phyloP scores from a whole-genome alignment of 2,888 invertebrate species.

The Apotomis turbidana region DNA sequence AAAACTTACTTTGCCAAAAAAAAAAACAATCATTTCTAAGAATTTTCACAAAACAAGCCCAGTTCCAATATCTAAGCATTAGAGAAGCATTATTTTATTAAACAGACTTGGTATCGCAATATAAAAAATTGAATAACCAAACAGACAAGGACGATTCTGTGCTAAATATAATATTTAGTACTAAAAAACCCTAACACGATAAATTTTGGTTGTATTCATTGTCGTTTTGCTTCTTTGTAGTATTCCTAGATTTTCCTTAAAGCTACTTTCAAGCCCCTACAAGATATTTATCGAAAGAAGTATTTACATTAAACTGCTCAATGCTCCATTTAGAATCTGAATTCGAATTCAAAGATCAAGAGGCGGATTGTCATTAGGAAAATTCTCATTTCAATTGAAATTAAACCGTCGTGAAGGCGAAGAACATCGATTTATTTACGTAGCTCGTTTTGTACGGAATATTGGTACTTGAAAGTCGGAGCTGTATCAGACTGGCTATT shows the following conservation, averaged over 20 bases:
- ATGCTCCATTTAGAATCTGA: conserved; percentile 47
- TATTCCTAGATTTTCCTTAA: not conserved
- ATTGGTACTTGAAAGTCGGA: conserved; percentile 38
- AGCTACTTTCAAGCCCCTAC: conserved; percentile 4
- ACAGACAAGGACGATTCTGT: too few relatives aligned
- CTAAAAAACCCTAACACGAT: too few relatives aligned
- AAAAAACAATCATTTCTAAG: too few relatives aligned
- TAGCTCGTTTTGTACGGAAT: conserved; percentile 36
- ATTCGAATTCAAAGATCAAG: conserved; percentile 45
- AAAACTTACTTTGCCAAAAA: too few relatives aligned
- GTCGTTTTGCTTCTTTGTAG: not conserved
- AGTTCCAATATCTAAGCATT: too few relatives aligned
- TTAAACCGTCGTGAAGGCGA: conserved; percentile 43
- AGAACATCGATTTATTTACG: conserved; percentile 40
- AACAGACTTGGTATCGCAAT: too few relatives aligned
- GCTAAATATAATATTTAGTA: too few relatives aligned
- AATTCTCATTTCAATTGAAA: conserved; percentile 53
- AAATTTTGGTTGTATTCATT: not conserved
- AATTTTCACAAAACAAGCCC: too few relatives aligned
- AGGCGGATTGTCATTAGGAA: conserved; percentile 45
- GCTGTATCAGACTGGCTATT: not conserved
- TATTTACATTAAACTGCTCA: conserved; percentile 40
- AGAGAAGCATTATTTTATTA: too few relatives aligned
- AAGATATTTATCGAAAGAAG: conserved; percentile 15
- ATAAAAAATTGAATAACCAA: too few relatives aligned